Evolutionary conservation across 37 sponge, comb jelly and placozoan species (phyloP).

Genomic region (Ianthella basta): DNA sequence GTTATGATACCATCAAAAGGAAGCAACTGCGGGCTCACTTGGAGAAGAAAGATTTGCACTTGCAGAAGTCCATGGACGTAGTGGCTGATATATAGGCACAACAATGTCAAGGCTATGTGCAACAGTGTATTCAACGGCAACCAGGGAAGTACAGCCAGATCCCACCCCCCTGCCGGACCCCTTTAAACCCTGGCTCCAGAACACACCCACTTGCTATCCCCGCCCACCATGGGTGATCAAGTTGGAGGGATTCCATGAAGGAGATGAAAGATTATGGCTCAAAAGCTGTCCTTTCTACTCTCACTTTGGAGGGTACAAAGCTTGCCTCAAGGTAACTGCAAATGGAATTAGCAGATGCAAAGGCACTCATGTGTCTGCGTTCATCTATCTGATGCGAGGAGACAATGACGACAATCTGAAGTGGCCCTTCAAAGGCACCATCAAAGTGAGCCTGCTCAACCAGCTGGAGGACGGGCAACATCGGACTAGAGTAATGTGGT

Average conservation of each 20-base stretch:
- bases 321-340: constrained; percentile 43
- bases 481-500: too few species aligned
- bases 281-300: constrained; percentile 57
- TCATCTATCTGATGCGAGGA: constrained; percentile 53
- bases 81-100: too few species aligned
- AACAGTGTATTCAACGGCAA: too few species aligned
- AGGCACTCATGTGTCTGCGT: constrained; percentile 51
- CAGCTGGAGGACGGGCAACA: constrained; percentile 19
- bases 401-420: constrained; percentile 51
- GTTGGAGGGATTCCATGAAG: constrained; percentile 11
- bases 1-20: background rate
- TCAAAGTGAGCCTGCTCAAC: constrained; percentile 60
- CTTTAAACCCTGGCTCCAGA: constrained; percentile 5
- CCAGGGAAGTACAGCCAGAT: too few species aligned
- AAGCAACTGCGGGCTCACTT: background rate
- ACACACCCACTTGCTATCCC: constrained; percentile 23
- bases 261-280: background rate
- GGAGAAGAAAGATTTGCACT: background rate
- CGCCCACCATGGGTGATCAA: constrained; percentile 30
- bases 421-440: constrained; percentile 60
- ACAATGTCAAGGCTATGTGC: too few species aligned
- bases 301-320: constrained; percentile 55
- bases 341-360: constrained; percentile 2
- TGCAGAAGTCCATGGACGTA: constrained; percentile 1
- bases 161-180: too few species aligned